phyloP scores from a whole-genome alignment of 2,888 invertebrate genomes.

The Ommatoiulus sabulosus region DNA sequence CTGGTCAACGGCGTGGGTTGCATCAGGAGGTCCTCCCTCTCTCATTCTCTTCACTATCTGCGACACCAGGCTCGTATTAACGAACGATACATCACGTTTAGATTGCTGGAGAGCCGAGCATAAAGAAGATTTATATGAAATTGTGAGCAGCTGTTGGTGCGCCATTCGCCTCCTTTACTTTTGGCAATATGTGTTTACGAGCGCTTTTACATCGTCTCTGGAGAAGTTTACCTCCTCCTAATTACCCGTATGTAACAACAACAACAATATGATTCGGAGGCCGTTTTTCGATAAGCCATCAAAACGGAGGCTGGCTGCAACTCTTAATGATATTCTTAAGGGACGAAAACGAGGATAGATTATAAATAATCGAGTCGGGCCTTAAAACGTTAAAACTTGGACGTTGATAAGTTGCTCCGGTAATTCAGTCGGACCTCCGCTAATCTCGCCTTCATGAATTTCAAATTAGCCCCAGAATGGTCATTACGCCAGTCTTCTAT shows the following conservation, averaged over 20 bases:
- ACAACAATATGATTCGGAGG: neutral
- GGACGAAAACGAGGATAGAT: neutral
- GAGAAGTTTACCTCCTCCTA: constrained; percentile 36
- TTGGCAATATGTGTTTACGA: constrained; percentile 37
- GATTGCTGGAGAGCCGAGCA: neutral
- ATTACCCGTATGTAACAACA: constrained; percentile 5
- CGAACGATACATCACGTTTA: constrained; percentile 18
- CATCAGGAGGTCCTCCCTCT: neutral
- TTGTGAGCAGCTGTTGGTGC: constrained; percentile 42
- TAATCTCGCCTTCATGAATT: constrained; percentile 29
- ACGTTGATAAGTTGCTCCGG: neutral
- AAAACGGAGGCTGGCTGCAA: neutral
- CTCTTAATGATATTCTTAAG: constrained; percentile 17
- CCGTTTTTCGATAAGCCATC: neutral
- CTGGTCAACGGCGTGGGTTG: neutral
- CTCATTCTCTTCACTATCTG: neutral
- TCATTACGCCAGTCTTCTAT: neutral
- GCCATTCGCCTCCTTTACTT: constrained; percentile 34
- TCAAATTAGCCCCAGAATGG: constrained; percentile 9
- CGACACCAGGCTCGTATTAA: neutral
- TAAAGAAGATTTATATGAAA: constrained; percentile 36
- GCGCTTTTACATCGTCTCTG: constrained; percentile 39
- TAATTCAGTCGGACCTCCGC: constrained; percentile 5
- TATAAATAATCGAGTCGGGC: constrained; percentile 8
- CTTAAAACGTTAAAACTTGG: neutral